A percentile compares a stretch with the other conserved stretches of the same genome.
Evolutionary conservation across 2,797 vertebrate species (phyloP).

Genomic region (Lepilemur septentrionalis): DNA sequence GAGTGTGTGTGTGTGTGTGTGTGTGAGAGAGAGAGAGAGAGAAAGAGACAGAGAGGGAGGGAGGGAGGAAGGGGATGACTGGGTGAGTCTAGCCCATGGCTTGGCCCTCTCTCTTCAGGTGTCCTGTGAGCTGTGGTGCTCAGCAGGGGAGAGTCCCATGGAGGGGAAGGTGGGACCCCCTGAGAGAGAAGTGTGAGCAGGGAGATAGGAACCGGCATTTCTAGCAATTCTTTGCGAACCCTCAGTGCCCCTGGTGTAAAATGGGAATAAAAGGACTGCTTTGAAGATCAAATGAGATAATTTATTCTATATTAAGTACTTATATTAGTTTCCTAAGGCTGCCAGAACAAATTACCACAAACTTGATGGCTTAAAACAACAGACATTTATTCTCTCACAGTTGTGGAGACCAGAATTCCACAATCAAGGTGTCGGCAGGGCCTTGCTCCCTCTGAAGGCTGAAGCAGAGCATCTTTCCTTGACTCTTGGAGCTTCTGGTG

Average conservation of each 20-base stretch:
- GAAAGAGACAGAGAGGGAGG: neutral
- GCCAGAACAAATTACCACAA: neutral
- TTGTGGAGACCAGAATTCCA: neutral
- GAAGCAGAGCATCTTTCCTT: neutral
- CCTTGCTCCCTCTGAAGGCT: neutral
- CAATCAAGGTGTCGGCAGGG: neutral
- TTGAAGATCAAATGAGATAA: neutral
- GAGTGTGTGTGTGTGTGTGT: neutral
- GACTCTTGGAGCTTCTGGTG: neutral
- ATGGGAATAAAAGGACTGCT: neutral
- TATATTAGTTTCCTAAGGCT: neutral
- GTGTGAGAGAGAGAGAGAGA: neutral
- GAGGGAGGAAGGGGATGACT: too few relatives aligned
- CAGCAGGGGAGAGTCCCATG: neutral
- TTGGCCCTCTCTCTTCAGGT: neutral
- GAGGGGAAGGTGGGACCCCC: neutral
- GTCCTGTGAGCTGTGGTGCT: neutral
- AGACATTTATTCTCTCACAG: neutral
- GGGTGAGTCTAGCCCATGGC: neutral
- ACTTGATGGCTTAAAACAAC: neutral
- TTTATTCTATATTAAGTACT: neutral
- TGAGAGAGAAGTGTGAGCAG: neutral
- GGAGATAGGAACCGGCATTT: neutral
- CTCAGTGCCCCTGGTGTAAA: neutral
- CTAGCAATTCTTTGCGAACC: neutral